Conservation (phyloP, 2,113 vertebrate genomes). For the Morone chrysops region DNA sequence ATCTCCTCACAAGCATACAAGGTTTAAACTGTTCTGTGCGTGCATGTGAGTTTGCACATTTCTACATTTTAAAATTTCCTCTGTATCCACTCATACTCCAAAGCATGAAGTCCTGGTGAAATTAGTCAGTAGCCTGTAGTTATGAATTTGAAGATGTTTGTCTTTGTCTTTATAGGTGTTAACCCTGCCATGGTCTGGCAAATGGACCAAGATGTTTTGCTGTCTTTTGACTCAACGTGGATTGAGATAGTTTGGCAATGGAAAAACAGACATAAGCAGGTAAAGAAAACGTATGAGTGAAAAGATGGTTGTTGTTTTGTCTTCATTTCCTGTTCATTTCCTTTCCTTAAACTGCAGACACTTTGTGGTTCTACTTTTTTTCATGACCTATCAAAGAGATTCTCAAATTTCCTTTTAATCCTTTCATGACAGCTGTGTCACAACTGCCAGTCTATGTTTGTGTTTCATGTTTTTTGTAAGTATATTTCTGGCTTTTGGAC, state of each 20-base stretch:
- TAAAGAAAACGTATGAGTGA: background rate
- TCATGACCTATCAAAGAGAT: background rate
- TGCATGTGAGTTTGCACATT: background rate
- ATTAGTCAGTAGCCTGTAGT: background rate
- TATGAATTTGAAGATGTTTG: background rate
- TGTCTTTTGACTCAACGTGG: background rate
- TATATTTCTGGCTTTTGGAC: background rate
- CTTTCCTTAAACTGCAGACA: background rate
- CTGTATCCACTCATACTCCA: background rate
- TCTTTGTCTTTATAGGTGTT: background rate
- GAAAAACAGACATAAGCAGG: conserved; percentile 5
- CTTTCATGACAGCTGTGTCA: background rate
- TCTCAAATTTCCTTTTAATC: background rate
- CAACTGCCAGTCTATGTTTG: background rate
- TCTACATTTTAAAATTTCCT: background rate
- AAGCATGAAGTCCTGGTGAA: background rate
- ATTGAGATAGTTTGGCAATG: background rate
- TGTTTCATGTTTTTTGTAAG: background rate
- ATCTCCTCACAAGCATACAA: background rate
- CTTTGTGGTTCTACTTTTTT: background rate
- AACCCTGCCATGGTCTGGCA: background rate
- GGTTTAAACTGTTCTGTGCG: background rate
- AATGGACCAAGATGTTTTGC: background rate
- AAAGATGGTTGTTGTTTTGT: background rate
- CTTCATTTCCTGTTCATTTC: background rate